Percentiles rank a stretch among this genome's conserved stretches.
phyloP scores from a whole-genome alignment of 2,113 vertebrate species.

The Petroica traversi region DNA sequence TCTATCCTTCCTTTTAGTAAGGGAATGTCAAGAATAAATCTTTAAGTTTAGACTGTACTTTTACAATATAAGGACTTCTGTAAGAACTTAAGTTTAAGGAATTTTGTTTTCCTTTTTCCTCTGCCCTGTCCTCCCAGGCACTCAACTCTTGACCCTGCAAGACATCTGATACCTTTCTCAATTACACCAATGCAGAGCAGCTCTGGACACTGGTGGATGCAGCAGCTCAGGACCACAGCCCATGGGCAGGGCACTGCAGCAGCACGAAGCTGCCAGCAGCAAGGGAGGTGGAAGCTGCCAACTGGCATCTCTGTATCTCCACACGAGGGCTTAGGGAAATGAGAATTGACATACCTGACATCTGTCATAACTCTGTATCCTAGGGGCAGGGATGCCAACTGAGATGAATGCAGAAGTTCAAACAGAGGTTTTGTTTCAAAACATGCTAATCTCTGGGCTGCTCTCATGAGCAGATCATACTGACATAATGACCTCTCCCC shows the following conservation, averaged over 20 bases:
- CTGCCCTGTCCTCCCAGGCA: background rate
- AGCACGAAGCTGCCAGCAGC: background rate
- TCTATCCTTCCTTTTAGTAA: background rate
- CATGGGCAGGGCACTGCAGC: fast-evolving
- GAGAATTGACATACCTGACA: background rate
- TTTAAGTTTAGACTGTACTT: background rate
- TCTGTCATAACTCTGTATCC: background rate
- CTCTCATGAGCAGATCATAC: background rate
- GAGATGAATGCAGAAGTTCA: background rate
- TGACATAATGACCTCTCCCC: background rate
- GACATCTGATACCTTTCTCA: background rate
- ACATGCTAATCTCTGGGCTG: background rate
- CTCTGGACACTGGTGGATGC: background rate
- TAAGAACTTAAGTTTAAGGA: background rate
- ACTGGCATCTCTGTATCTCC: background rate
- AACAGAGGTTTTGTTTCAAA: slow-evolving; percentile 28
- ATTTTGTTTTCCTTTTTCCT: background rate
- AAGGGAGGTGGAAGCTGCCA: background rate
- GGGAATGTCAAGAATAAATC: background rate
- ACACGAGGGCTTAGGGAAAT: background rate
- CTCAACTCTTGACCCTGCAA: background rate
- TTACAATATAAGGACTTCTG: background rate
- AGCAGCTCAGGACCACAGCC: background rate
- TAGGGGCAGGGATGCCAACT: background rate
- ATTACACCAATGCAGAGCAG: background rate